Evolutionary conservation across 2,113 vertebrate species (phyloP).

Genomic region (Corythoichthys haematopterus): DNA sequence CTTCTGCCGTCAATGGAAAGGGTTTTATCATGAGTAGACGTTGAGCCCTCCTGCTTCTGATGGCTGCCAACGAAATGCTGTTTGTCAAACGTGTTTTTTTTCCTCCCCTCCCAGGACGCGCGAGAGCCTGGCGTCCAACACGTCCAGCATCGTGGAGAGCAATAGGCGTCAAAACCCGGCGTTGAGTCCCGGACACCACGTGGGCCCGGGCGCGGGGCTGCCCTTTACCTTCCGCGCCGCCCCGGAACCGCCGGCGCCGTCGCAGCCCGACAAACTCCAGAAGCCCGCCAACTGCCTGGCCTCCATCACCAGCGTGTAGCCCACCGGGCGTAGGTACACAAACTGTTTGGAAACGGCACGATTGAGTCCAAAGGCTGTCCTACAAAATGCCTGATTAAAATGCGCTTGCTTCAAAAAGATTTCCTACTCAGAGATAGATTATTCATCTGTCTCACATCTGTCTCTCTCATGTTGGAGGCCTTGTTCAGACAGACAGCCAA

Average conservation of each 20-base stretch:
- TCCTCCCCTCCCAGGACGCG: constrained; percentile 78
- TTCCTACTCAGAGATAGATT: no score
- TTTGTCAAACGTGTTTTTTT: background rate
- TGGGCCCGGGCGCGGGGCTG: constrained; percentile 80
- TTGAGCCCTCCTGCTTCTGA: no score
- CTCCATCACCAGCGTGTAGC: constrained; percentile 98
- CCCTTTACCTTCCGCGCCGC: constrained; percentile 89
- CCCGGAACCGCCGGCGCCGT: constrained; percentile 78
- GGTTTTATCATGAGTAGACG: no score
- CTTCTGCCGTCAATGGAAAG: no score
- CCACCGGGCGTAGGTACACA: constrained; percentile 3
- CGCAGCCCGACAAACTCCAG: constrained; percentile 93
- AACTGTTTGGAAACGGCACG: no score
- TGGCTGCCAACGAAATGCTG: background rate
- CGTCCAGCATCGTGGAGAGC: constrained; percentile 98
- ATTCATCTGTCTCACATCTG: no score
- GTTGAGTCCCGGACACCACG: constrained; percentile 86
- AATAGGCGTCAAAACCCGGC: constrained; percentile 94
- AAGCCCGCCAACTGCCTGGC: constrained; percentile 97
- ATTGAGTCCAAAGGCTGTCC: no score
- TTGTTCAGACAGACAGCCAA: no score
- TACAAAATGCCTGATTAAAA: no score
- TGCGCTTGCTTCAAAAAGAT: no score
- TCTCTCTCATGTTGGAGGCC: no score
- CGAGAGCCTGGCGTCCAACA: constrained; percentile 98